phyloP scores from a whole-genome alignment of 2,888 invertebrate species.

The Drosophila suboccidentalis region DNA sequence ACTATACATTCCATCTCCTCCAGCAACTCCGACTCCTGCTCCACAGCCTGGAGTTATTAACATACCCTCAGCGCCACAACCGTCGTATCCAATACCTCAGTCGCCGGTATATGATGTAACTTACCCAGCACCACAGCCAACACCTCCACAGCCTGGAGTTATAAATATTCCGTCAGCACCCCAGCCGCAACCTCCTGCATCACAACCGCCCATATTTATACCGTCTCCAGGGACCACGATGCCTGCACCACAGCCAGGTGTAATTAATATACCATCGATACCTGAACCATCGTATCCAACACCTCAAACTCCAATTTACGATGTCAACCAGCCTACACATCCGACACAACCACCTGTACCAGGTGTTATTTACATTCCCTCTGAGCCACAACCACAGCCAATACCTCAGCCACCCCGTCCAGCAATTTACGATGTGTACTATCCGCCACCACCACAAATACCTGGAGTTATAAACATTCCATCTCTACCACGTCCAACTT shows the following conservation, averaged over 20 bases:
- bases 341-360: slow-evolving; percentile 47
- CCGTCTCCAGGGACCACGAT: slow-evolving; percentile 14
- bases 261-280: slow-evolving; percentile 56
- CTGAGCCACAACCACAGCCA: slow-evolving; percentile 21
- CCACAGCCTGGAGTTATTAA: slow-evolving; percentile 29
- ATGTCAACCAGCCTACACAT: slow-evolving; percentile 52
- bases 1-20: slow-evolving; percentile 5
- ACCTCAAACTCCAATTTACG: slow-evolving; percentile 32
- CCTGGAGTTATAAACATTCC: slow-evolving; percentile 59
- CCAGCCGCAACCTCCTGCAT: slow-evolving; percentile 52
- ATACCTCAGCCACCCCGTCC: slow-evolving; percentile 22
- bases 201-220: slow-evolving; percentile 35
- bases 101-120: slow-evolving; percentile 26
- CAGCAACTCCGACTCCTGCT: slow-evolving; percentile 5
- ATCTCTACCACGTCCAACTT: slow-evolving; percentile 34
- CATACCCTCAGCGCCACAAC: slow-evolving; percentile 27
- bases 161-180: slow-evolving; percentile 40
- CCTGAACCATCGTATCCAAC: slow-evolving; percentile 45
- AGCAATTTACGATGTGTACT: slow-evolving; percentile 54
- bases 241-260: slow-evolving; percentile 30
- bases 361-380: slow-evolving; percentile 33
- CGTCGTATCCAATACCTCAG: slow-evolving; percentile 15
- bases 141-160: slow-evolving; percentile 26
- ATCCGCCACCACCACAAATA: slow-evolving; percentile 67
- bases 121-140: slow-evolving; percentile 20